Percentiles rank a stretch among this genome's conserved stretches.
Conservation (phyloP, 2,113 vertebrate genomes). For the Apodemus sylvaticus region DNA sequence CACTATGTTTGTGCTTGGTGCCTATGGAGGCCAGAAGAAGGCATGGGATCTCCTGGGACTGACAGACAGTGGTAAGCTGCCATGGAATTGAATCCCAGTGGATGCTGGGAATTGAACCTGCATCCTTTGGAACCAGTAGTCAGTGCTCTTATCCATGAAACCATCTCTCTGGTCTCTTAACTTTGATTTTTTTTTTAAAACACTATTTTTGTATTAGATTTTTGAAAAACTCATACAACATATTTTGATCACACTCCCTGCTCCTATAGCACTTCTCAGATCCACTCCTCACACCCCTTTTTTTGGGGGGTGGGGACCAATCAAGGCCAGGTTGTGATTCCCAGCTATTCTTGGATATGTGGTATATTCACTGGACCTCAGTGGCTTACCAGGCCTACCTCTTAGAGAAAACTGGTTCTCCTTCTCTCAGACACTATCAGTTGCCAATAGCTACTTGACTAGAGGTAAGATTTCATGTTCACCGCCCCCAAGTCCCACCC, state of each 20-base stretch:
- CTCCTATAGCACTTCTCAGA: background rate
- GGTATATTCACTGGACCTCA: background rate
- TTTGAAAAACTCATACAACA: background rate
- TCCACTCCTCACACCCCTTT: background rate
- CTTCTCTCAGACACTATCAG: background rate
- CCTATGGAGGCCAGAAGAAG: background rate
- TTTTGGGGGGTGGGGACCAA: background rate
- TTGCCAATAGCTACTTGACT: background rate
- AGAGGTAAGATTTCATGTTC: background rate
- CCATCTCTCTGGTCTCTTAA: background rate
- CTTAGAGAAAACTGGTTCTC: background rate
- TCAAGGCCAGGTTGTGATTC: background rate
- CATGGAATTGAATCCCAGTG: too few species aligned
- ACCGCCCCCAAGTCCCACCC: rapidly evolving
- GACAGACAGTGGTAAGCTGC: background rate
- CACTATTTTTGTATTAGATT: background rate
- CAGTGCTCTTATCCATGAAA: background rate
- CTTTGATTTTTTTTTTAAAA: background rate
- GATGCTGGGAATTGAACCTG: background rate
- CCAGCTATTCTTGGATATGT: background rate
- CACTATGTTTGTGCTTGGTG: background rate
- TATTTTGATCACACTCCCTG: background rate
- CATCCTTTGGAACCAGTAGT: background rate
- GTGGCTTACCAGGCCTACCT: background rate
- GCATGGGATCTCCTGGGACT: background rate